Evolutionary conservation across 2,113 vertebrate genomes (phyloP).

Genomic region (Esox niger): DNA sequence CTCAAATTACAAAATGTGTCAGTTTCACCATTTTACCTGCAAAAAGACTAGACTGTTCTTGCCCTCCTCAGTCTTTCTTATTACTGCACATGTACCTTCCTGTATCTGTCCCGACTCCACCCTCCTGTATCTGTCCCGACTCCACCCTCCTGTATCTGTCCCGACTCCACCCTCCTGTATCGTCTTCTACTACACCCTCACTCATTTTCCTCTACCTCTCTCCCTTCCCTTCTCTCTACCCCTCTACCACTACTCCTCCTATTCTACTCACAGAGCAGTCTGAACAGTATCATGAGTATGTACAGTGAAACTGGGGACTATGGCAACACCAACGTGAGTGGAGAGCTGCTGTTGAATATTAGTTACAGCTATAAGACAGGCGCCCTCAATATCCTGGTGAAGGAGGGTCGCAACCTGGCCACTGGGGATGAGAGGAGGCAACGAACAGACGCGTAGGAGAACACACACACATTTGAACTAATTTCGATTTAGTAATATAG

Average conservation of each 20-base stretch:
- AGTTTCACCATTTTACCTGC: neutral
- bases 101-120: neutral
- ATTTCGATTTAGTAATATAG: no score
- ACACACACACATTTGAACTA: no score
- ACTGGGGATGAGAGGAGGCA: conserved; percentile 90
- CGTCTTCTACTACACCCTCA: neutral
- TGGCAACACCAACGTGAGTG: conserved; percentile 88
- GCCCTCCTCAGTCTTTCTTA: neutral
- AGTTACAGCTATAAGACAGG: conserved; percentile 96
- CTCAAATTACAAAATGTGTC: neutral
- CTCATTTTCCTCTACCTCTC: neutral
- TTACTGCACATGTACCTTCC: no score
- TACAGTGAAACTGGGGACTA: conserved; percentile 98
- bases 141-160: no score
- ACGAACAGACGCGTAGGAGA: conserved; percentile 91
- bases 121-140: conserved; percentile 39
- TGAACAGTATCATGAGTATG: conserved; percentile 93
- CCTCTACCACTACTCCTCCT: neutral
- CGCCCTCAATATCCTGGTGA: conserved; percentile 88
- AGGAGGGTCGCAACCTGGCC: conserved; percentile 91
- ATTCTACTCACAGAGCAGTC: conserved; percentile 80
- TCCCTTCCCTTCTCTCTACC: neutral
- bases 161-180: neutral
- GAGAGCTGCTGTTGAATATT: conserved; percentile 90
- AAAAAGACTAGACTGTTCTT: neutral